A percentile compares a stretch with the other conserved stretches of the same genome.
Conservation (phyloP, 2,113 vertebrate species). For the Cariama cristata region DNA sequence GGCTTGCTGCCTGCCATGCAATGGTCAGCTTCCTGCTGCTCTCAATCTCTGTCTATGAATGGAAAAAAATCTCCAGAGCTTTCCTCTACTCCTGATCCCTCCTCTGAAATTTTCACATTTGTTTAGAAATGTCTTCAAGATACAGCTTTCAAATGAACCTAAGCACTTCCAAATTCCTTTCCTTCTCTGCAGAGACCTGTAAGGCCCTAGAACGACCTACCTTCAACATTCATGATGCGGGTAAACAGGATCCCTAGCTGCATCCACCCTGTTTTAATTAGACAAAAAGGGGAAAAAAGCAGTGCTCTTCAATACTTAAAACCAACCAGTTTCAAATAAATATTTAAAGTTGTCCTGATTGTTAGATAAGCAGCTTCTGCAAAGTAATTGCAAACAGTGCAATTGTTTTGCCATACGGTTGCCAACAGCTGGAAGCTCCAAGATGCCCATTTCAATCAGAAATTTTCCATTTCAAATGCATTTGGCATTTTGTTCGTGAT, state of each 20-base stretch:
- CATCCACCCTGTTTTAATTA: neutral
- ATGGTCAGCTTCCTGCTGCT: neutral
- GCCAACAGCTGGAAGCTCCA: constrained; percentile 19
- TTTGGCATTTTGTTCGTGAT: neutral
- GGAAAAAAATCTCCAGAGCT: neutral
- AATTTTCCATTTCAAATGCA: constrained; percentile 6
- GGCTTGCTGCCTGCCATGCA: neutral
- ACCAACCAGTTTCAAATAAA: neutral
- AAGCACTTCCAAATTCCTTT: neutral
- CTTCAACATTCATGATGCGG: neutral
- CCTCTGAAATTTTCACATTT: neutral
- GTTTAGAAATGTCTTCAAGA: neutral
- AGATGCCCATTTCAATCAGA: constrained; percentile 20
- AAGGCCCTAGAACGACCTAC: neutral
- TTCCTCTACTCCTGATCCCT: neutral
- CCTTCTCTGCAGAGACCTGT: neutral
- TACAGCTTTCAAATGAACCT: neutral
- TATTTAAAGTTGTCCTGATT: neutral
- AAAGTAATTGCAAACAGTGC: neutral
- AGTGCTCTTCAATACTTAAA: constrained; percentile 3
- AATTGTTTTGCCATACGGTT: neutral
- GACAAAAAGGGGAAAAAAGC: neutral
- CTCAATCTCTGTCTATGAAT: neutral
- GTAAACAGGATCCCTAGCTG: neutral
- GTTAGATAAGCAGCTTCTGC: constrained; percentile 23